Evolutionary conservation across 2,888 invertebrate genomes (phyloP).

Genomic region (Drosophila phalerata): DNA sequence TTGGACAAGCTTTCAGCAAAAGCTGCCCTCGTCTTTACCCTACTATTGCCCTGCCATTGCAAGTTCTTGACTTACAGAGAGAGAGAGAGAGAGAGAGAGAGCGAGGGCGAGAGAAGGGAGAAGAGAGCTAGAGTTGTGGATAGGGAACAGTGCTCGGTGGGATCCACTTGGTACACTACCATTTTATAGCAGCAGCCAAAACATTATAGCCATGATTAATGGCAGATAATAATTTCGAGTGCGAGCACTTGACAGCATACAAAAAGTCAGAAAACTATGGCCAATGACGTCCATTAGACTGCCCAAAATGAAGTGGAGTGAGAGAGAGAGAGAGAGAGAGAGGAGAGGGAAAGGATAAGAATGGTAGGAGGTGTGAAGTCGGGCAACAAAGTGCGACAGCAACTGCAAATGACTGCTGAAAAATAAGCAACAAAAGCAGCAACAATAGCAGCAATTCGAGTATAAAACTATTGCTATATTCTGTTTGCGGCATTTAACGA

Average conservation of each 20-base stretch:
- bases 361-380: constrained; percentile 47
- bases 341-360: neutral
- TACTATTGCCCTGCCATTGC: constrained; percentile 30
- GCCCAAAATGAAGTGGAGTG: constrained; percentile 42
- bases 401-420: constrained; percentile 66
- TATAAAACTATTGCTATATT: constrained; percentile 78
- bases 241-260: constrained; percentile 81
- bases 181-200: constrained; percentile 79
- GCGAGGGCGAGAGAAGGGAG: neutral
- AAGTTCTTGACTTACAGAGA: constrained; percentile 40
- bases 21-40: constrained; percentile 49
- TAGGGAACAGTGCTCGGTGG: constrained; percentile 21
- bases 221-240: constrained; percentile 83
- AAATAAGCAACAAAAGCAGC: constrained; percentile 50
- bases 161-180: constrained; percentile 72
- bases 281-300: constrained; percentile 80
- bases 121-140: neutral
- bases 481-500: constrained; percentile 79
- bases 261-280: constrained; percentile 81
- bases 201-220: constrained; percentile 84
- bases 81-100: no score
- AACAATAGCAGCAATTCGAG: constrained; percentile 35
- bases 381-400: constrained; percentile 73
- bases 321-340: constrained; percentile 11
- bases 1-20: constrained; percentile 24